Base-by-base conservation (phyloP, 2,113 vertebrate species). In the Grallaria varia region DNA sequence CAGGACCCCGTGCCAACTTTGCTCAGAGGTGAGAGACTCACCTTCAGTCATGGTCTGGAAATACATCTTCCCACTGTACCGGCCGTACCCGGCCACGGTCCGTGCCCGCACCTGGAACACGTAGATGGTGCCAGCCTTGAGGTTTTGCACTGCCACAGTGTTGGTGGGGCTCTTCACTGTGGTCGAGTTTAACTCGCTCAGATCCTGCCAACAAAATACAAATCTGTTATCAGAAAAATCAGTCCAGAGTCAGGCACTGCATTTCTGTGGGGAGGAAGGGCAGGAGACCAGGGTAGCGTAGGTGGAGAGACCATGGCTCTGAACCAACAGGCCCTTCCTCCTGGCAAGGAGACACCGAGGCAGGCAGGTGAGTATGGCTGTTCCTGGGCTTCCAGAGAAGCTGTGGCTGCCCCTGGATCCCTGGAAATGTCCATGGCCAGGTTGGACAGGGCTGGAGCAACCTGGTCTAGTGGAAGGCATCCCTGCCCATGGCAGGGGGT, bases 1-100 rank as follows among this genome's bases (percentile, higher is more conserved):
- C 20, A 8, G 72, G 40, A 21, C 18, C 28, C 53, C 6, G 8
- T 42, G n/a, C 9, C 35, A 50, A 47, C 22, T 14, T 16, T 1
- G 3, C 2, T 20, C 21, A 44, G 69, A 12, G 55, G 67, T 63
- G 45, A 63, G 19, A 40, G 49, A 30, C 98, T 95, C 96, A 99
- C 99, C 99, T 98, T 99, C 99, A 10, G 99, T 99, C 99, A 99
- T 99, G 87, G 99, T 99, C 96, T 99, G 99, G 97, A 99, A 99
- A 92, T 99, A 99, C 99, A 99, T 99, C 97, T 99, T 99, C 31
- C 99, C 99, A 5, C 99, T 99, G 87, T 99, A 99, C 73, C 99
- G 99, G 95, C 99, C 99, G 14, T 99, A 99, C 5, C 99, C 99
- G 0, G 99, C 99, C 78, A 99, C 99, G 4, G 99, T 99, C 74